These are phyloP conservation scores for Silurus aristotelis DNA, from an alignment of 2,797 vertebrate species.

Conservation along the genomic window DNA sequence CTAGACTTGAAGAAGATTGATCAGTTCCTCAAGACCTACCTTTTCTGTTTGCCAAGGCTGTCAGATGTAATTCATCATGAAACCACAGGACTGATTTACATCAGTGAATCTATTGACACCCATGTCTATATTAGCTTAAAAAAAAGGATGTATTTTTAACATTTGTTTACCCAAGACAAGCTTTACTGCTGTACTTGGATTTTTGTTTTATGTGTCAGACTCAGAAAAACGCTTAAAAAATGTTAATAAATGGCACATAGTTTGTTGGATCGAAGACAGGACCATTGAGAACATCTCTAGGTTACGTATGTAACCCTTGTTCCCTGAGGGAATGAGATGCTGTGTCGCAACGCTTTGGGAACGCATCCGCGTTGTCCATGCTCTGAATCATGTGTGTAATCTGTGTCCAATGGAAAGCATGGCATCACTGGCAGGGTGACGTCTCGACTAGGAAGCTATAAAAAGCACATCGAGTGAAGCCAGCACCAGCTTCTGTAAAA, in stretches of 20 bases:
- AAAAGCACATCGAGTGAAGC: too few species aligned
- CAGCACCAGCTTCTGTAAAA: too few species aligned
- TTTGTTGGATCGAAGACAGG: not conserved
- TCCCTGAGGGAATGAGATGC: too few species aligned
- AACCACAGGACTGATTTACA: not conserved
- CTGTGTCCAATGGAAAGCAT: too few species aligned
- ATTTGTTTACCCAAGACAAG: not conserved
- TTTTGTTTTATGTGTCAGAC: not conserved
- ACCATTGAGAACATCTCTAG: not conserved
- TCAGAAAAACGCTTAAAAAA: not conserved
- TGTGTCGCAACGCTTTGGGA: too few species aligned
- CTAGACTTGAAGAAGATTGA: not conserved
- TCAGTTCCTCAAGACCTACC: not conserved
- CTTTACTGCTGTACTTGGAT: not conserved
- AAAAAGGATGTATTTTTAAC: not conserved
- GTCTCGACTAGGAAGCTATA: too few species aligned
- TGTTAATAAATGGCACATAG: not conserved
- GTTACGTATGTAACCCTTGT: too few species aligned
- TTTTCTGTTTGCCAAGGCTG: not conserved
- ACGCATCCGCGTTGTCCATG: too few species aligned
- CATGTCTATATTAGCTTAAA: not conserved
- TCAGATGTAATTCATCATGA: not conserved
- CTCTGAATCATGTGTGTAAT: too few species aligned
- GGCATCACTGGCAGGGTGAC: too few species aligned
- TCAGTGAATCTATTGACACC: not conserved